Conservation (phyloP, 2,888 invertebrate species). For the Apodemia mormo region DNA sequence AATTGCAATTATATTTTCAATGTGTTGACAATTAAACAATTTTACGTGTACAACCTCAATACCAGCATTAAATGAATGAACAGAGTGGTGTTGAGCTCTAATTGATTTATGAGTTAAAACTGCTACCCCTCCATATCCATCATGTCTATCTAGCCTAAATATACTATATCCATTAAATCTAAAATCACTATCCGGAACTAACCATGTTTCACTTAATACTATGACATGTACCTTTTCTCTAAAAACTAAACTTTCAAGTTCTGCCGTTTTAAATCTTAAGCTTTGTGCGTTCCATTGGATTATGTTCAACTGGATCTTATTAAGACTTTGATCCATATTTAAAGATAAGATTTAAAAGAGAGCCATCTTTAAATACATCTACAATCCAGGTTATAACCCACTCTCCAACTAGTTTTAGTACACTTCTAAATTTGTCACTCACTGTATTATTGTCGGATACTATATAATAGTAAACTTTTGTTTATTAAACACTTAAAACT, state of each 20-base stretch:
- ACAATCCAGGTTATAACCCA: not conserved
- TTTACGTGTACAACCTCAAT: not conserved
- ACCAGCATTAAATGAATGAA: not conserved
- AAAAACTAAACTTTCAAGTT: not conserved
- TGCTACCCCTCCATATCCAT: not conserved
- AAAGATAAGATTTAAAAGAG: not conserved
- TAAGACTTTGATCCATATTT: slow-evolving; percentile 1
- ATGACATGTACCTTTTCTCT: not conserved
- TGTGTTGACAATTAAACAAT: not conserved
- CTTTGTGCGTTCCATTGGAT: slow-evolving; percentile 8
- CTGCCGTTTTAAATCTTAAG: not conserved
- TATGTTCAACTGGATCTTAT: not conserved
- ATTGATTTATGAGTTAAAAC: not conserved
- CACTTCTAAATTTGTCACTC: not conserved
- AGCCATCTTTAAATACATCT: not conserved
- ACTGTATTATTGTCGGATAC: not conserved
- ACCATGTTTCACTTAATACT: not conserved
- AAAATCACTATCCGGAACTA: not conserved
- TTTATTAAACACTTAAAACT: not conserved
- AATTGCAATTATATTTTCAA: slow-evolving; percentile 6
- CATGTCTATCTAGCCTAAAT: not conserved
- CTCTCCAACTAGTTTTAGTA: not conserved
- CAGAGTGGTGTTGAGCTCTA: not conserved
- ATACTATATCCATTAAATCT: not conserved
- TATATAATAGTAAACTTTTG: too few relatives aligned